phyloP scores from a whole-genome alignment of 2,888 invertebrate species.

The Tubulanus polymorphus region DNA sequence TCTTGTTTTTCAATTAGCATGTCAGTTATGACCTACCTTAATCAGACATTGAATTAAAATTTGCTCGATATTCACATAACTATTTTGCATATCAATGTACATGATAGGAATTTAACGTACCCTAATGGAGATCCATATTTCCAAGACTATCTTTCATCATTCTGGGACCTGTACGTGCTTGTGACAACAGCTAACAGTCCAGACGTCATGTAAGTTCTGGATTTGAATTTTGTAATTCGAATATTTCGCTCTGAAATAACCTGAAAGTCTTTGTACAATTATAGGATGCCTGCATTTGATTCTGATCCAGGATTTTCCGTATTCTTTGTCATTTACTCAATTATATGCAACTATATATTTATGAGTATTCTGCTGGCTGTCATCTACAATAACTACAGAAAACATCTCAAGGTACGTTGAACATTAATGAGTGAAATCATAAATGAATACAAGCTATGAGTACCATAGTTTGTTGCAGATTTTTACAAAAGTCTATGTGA shows the following conservation, averaged over 20 bases:
- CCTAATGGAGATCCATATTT: slow-evolving; percentile 53
- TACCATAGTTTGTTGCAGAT: too few relatives aligned
- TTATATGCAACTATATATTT: slow-evolving; percentile 56
- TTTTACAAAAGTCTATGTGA: too few relatives aligned
- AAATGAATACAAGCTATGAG: too few relatives aligned
- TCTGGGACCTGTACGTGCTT: slow-evolving; percentile 56
- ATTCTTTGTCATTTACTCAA: slow-evolving; percentile 54
- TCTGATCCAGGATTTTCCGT: slow-evolving; percentile 50
- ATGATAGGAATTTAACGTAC: slow-evolving; percentile 39
- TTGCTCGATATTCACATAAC: too few relatives aligned
- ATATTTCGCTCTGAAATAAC: neutral
- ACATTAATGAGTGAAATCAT: too few relatives aligned
- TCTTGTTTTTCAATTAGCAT: too few relatives aligned
- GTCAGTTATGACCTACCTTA: too few relatives aligned
- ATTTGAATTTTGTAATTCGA: too few relatives aligned
- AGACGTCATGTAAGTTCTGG: slow-evolving; percentile 54
- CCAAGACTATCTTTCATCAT: slow-evolving; percentile 50
- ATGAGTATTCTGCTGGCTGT: slow-evolving; percentile 93
- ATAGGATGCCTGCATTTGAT: slow-evolving; percentile 57
- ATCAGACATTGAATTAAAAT: too few relatives aligned
- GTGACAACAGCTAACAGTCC: slow-evolving; percentile 58
- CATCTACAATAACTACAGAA: slow-evolving; percentile 93
- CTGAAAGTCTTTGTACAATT: slow-evolving; percentile 4
- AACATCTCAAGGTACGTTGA: slow-evolving; percentile 61
- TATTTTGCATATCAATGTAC: too few relatives aligned